A percentile compares a stretch with the other conserved stretches of the same genome.
These are phyloP conservation scores for Myiozetetes cayanensis DNA, from an alignment of 2,113 vertebrate species.

Conservation along the genomic window DNA sequence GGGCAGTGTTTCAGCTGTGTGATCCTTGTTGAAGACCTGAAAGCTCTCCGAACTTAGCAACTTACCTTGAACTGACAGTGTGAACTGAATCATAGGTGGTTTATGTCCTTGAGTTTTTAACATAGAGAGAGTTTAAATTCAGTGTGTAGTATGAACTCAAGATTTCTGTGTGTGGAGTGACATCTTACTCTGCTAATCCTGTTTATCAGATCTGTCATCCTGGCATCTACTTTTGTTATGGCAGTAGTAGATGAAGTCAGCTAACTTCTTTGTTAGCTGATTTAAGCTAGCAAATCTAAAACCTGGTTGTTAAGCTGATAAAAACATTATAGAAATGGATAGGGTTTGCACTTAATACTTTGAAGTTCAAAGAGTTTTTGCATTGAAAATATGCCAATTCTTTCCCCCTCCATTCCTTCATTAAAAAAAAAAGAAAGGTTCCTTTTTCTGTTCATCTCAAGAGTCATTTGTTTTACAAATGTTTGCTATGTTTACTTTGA, in stretches of 20 bases:
- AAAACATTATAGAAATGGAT: not conserved
- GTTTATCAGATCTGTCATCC: not conserved
- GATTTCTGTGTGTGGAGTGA: not conserved
- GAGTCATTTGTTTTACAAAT: not conserved
- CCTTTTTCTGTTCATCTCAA: not conserved
- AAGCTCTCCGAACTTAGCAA: not conserved
- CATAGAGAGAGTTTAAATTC: not conserved
- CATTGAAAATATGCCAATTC: not conserved
- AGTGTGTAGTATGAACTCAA: not conserved
- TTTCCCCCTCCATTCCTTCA: not conserved
- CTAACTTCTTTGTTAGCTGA: not conserved
- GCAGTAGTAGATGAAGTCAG: not conserved
- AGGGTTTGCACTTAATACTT: conserved; percentile 8
- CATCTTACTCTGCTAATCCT: not conserved
- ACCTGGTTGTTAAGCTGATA: not conserved
- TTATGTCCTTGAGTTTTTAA: not conserved
- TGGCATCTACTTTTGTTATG: not conserved
- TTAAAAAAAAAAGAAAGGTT: not conserved
- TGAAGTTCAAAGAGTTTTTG: conserved; percentile 1
- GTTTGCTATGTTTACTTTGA: not conserved
- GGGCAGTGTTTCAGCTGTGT: not conserved
- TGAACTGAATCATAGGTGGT: not conserved
- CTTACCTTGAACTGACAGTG: not conserved
- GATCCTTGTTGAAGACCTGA: not conserved
- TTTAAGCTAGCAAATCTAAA: not conserved